phyloP scores from a whole-genome alignment of 2,888 invertebrate species.

The Cantharis lateralis region DNA sequence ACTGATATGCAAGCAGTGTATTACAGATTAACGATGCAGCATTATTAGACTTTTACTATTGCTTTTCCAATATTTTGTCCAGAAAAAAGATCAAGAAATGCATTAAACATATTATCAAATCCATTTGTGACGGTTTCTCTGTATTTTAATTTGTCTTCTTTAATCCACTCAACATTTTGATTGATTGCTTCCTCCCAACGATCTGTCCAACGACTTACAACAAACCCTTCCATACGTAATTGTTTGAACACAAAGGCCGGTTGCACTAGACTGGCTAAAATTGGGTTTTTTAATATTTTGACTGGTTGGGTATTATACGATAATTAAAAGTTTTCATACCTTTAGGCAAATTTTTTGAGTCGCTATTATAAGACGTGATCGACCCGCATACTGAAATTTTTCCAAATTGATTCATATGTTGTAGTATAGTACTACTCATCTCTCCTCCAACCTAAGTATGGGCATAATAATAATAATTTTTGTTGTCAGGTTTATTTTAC shows the following conservation, averaged over 20 bases:
- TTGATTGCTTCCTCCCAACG: constrained; percentile 65
- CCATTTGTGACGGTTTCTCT: constrained; percentile 65
- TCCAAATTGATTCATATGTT: constrained; percentile 66
- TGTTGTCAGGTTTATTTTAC: neutral
- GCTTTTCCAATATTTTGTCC: constrained; percentile 76
- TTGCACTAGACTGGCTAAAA: constrained; percentile 59
- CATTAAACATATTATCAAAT: constrained; percentile 74
- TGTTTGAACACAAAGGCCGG: constrained; percentile 61
- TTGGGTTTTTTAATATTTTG: neutral
- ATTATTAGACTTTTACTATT: constrained; percentile 61
- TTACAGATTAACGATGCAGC: neutral
- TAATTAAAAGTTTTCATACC: constrained; percentile 22
- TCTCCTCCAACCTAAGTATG: constrained; percentile 65
- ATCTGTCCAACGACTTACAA: constrained; percentile 59
- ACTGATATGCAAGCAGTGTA: too few species aligned
- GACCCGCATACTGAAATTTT: constrained; percentile 70
- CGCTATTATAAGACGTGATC: constrained; percentile 66
- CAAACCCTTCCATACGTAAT: constrained; percentile 68
- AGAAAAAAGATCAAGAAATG: constrained; percentile 64
- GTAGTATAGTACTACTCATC: constrained; percentile 63
- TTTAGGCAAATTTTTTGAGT: constrained; percentile 36
- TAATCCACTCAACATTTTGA: constrained; percentile 65
- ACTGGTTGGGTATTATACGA: neutral
- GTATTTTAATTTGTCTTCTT: constrained; percentile 70
- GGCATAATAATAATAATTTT: neutral